These are phyloP conservation scores for Apteryx mantelli DNA, from an alignment of 2,113 vertebrate species.

Conservation along the genomic window DNA sequence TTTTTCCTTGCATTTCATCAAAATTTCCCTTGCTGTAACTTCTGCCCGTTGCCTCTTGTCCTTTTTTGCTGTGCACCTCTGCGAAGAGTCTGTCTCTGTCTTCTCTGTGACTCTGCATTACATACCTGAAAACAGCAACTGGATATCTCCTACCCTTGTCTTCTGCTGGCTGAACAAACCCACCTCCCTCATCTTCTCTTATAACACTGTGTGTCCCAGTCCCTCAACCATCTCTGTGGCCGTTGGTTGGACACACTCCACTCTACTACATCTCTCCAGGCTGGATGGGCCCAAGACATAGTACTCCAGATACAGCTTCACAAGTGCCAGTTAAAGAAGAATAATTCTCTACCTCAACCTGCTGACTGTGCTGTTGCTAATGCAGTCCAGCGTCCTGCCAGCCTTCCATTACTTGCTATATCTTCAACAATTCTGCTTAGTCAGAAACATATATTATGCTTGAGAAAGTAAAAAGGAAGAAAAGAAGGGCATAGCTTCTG, in stretches of 20 bases:
- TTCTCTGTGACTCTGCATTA: background rate
- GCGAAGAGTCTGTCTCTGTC: too few species aligned
- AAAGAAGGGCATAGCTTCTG: background rate
- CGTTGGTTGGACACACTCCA: background rate
- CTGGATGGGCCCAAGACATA: too few species aligned
- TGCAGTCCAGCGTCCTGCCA: background rate
- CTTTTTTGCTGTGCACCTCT: too few species aligned
- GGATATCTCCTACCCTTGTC: too few species aligned
- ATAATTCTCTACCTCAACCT: background rate
- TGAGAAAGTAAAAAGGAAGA: background rate
- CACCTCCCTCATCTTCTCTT: background rate
- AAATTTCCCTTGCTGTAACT: too few species aligned
- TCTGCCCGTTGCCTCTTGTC: too few species aligned
- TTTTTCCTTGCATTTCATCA: too few species aligned
- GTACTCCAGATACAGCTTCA: background rate
- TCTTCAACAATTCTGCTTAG: background rate
- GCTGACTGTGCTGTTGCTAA: background rate
- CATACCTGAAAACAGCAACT: background rate
- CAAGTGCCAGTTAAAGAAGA: background rate
- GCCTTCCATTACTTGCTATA: background rate
- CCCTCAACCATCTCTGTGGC: background rate
- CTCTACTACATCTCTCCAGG: background rate
- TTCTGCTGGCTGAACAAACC: background rate
- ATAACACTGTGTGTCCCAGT: background rate
- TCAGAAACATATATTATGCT: background rate